Base-by-base conservation (phyloP, 2,888 invertebrate species). In the Cheiracanthium punctorium region DNA sequence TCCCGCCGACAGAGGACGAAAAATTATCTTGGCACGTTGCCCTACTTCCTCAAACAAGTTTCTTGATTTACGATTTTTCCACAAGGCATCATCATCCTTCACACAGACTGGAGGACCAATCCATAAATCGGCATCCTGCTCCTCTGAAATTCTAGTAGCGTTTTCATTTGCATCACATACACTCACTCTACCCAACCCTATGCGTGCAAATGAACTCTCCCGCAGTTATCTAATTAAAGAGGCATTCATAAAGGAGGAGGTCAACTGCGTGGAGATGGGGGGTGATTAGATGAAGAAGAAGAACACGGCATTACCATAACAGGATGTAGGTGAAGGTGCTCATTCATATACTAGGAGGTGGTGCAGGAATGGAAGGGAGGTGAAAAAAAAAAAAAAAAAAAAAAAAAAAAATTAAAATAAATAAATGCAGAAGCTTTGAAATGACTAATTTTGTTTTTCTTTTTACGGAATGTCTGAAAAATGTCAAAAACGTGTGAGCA, bases 301-400 rank as follows among this genome's bases (percentile, higher is more conserved):
- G 17, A 32, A 17, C n/a, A n/a, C 30, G 14, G 52, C 70, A 58
- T 79, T 52, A 70, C 24, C 70, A 71, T 70, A 70, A 52, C 79
- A 79, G 79, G 70, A 79, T 79, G 58, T 32, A 52, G 70, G 58
- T 48, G 48, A 48, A 48, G 48, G 48, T 48, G 48, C 48, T 48
- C 17, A 48, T 48, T 48, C 48, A 48, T 17, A 17, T 48, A n/a
- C 48, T 17, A 48, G 17, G 48, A 10, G 10, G 5, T 48, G 17
- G 71, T 64, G 52, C n/a, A n/a, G 24, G 41, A 37, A 14, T 75
- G 30, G 28, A 52, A 69, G 48, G 20, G 32, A 30, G 43, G 17
- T 7, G 24, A 58, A 58, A 29, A 72, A 80, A 28, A 67, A 72
- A 64, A 64, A 30, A 24, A 41, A 43, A 41, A 41, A 30, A 76